Evolutionary conservation across 1,140 invertebrate genomes (phyloP).

Genomic region (Hycleus phaleratus): DNA sequence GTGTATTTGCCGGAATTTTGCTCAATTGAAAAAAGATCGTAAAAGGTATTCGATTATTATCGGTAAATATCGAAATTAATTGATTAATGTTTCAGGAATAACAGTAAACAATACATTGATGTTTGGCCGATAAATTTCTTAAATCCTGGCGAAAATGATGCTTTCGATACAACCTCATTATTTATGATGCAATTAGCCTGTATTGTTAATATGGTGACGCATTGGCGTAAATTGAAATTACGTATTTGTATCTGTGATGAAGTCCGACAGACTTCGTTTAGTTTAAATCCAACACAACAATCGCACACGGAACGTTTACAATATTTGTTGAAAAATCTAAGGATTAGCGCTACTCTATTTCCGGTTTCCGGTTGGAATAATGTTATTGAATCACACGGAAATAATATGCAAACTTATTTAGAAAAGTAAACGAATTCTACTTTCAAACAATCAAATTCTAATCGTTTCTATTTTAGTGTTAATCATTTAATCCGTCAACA

Average conservation of each 20-base stretch:
- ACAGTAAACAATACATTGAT: conserved; percentile 76
- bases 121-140: conserved; percentile 94
- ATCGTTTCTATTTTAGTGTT: conserved; percentile 44
- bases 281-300: conserved; percentile 38
- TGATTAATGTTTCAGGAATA: conserved; percentile 37
- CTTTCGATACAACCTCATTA: conserved; percentile 78
- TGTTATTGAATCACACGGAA: conserved; percentile 30
- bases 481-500: conserved; percentile 71
- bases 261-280: conserved; percentile 42
- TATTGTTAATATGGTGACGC: conserved; percentile 87
- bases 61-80: too few species aligned
- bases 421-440: conserved; percentile 19
- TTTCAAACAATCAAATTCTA: too few species aligned
- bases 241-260: conserved; percentile 75
- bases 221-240: conserved; percentile 74
- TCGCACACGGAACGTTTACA: conserved; percentile 45
- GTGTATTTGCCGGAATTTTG: conserved; percentile 87
- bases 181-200: conserved; percentile 97
- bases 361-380: conserved; percentile 41
- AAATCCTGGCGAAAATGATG: conserved; percentile 62
- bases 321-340: conserved; percentile 52
- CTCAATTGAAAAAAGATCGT: conserved; percentile 66
- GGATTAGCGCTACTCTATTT: conserved; percentile 56
- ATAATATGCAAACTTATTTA: conserved; percentile 25
- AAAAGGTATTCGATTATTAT: not conserved